phyloP scores from a whole-genome alignment of 2,113 vertebrate species.

The Microtus richardsoni region DNA sequence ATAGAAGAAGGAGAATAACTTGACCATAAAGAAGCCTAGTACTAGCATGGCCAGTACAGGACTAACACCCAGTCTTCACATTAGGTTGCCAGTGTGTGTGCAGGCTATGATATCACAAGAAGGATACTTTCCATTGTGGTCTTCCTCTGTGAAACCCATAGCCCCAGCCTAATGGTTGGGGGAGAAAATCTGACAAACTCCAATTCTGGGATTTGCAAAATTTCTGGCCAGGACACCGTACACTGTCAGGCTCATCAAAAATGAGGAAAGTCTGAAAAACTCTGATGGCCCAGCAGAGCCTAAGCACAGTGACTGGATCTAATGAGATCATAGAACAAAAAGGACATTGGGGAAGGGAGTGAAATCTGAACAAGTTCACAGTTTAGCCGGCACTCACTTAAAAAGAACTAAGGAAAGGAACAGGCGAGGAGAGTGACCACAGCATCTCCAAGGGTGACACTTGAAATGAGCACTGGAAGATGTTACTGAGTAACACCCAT shows the following conservation, averaged over 20 bases:
- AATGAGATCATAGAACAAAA: not conserved
- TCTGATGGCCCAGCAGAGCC: not conserved
- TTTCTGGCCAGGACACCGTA: not conserved
- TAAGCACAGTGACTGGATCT: not conserved
- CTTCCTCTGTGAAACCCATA: not conserved
- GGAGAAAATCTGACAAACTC: not conserved
- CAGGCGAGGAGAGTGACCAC: not conserved
- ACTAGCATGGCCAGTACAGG: not conserved
- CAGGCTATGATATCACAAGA: not conserved
- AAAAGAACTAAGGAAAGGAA: constrained; percentile 1
- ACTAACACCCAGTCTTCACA: no score
- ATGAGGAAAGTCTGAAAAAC: not conserved
- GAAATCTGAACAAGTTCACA: not conserved
- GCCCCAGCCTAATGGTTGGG: not conserved
- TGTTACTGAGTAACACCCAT: not conserved
- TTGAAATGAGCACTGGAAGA: not conserved
- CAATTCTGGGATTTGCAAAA: not conserved
- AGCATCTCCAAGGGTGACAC: not conserved
- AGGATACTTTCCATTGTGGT: not conserved
- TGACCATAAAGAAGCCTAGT: not conserved
- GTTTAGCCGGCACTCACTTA: not conserved
- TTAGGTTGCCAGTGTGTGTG: not conserved
- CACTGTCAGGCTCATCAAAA: not conserved
- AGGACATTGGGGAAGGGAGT: not conserved
- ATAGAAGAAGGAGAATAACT: not conserved